These are phyloP conservation scores for Molanna angustata DNA, from an alignment of 2,888 invertebrate genomes.

Conservation along the genomic window DNA sequence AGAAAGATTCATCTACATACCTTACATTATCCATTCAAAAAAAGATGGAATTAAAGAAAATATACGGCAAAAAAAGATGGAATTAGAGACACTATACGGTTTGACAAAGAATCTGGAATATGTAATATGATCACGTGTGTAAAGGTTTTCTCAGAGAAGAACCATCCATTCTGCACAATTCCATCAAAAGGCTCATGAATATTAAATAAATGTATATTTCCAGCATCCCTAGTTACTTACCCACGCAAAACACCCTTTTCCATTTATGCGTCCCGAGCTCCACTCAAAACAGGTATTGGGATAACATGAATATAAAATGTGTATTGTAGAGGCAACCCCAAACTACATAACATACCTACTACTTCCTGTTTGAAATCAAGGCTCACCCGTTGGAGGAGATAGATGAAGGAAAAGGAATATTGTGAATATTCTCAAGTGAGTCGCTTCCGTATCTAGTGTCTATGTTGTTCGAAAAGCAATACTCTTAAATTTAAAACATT, in stretches of 20 bases:
- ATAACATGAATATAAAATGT: conserved; percentile 17
- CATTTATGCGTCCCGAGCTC: not conserved
- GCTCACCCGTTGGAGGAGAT: not conserved
- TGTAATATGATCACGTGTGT: not conserved
- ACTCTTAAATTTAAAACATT: too few species aligned
- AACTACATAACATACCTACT: not conserved
- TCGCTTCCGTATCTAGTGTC: not conserved
- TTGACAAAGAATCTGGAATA: too few species aligned
- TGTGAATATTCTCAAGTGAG: not conserved
- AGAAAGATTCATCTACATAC: too few species aligned
- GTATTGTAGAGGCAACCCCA: not conserved
- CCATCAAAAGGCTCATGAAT: not conserved
- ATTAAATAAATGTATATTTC: not conserved
- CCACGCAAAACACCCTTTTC: too few species aligned
- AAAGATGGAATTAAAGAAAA: too few species aligned
- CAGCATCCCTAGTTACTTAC: not conserved
- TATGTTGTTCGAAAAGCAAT: too few species aligned
- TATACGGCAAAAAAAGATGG: too few species aligned
- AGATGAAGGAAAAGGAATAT: not conserved
- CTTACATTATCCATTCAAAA: too few species aligned
- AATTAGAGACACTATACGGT: too few species aligned
- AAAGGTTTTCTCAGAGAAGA: not conserved
- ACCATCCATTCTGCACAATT: not conserved
- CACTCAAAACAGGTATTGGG: conserved; percentile 2
- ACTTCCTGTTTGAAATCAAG: not conserved